Evolutionary conservation across 2,113 vertebrate genomes (phyloP).

Genomic region (Salvelinus fontinalis): DNA sequence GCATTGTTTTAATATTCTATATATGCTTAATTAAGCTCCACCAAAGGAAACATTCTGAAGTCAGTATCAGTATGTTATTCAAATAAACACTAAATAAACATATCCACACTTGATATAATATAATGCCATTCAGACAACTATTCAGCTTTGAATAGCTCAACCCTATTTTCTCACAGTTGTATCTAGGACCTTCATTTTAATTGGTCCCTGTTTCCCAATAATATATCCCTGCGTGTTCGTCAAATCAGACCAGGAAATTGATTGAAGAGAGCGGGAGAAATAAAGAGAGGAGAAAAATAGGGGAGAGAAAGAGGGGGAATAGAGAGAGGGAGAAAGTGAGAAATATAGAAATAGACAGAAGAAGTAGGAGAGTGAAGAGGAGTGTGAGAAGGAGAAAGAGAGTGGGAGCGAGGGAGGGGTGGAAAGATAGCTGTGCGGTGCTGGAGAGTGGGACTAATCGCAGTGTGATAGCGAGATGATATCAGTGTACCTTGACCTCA

Average conservation of each 20-base stretch:
- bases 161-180: neutral
- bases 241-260: constrained; percentile 22
- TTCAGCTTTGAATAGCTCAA: neutral
- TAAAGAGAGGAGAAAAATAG: constrained; percentile 25
- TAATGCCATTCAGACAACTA: neutral
- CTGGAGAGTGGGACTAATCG: constrained; percentile 34
- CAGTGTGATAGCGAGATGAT: constrained; percentile 31
- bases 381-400: constrained; percentile 16
- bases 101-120: too few relatives aligned
- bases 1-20: too few relatives aligned
- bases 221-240: constrained; percentile 40
- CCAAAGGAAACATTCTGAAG: too few relatives aligned
- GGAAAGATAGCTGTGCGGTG: constrained; percentile 11
- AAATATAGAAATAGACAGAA: constrained; percentile 16
- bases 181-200: constrained; percentile 23
- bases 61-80: too few relatives aligned
- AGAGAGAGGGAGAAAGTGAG: constrained; percentile 22
- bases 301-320: constrained; percentile 12
- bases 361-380: constrained; percentile 19
- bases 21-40: too few relatives aligned
- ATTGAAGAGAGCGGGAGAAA: constrained; percentile 17
- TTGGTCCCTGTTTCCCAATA: constrained; percentile 30
- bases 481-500: constrained; percentile 46
- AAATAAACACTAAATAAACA: too few relatives aligned
- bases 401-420: neutral